Base-by-base conservation (phyloP, 1,140 invertebrate genomes). In the Calephelis nemesis region DNA sequence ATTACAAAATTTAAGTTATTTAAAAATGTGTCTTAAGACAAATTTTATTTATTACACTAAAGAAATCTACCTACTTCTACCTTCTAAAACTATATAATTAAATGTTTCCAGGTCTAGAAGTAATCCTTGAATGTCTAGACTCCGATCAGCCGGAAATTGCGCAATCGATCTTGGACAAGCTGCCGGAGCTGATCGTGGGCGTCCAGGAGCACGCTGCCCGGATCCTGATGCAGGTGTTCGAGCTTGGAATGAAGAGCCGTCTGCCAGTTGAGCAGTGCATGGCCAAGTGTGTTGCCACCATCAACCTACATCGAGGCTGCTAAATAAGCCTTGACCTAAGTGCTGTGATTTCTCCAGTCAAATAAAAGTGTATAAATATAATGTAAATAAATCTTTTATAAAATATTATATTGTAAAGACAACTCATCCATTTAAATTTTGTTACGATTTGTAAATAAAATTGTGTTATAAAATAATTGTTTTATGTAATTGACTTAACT, bases 291-390 rank as follows among this genome's bases (percentile, higher is more conserved):
- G 94, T 98, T 52, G 92, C 95, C 73, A 92, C 97, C 48, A 93
- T 98, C 54, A 97, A 97, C 89, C 93, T 95, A 58, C 97, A 98
- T 79, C 94, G 95, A 79, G 96, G 96, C 40, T 97, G 95, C 92
- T 97, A 69, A 74, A 6, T 13, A 39, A 48, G n/a, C 15, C 10
- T 45, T 45, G 4, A 9, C 8, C 42, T 7, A 45, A 45, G 6
- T 45, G 30, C 15, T 58, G 10, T 30, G 15, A 15, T 30, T 15
- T 6, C 6, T 30, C 15, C 7, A 15, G 19, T 30, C 30, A 30
- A 30, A 3, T 30, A 30, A 30, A 30, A 30, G 30, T 30, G 30
- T 30, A 30, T 30, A 30, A 30, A 30, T 30, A 30, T 30, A 30
- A 45, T 63, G 39, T 45, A 63, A 63, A 63, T 42, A 13, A 40